A percentile compares a stretch with the other conserved stretches of the same genome.
Evolutionary conservation across 2,888 invertebrate genomes (phyloP).

Genomic region (Schizaphis graminum): DNA sequence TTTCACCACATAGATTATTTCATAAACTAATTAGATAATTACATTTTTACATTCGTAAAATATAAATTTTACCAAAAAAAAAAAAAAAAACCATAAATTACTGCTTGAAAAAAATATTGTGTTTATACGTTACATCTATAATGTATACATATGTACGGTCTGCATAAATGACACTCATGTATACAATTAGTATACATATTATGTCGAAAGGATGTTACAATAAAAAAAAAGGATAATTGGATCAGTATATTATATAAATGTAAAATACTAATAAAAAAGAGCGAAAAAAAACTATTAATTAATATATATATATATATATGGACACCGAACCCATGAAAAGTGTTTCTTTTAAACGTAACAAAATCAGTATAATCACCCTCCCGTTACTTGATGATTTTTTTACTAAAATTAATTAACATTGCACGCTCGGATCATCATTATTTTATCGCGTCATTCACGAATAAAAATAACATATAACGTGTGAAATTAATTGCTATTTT

Average conservation of each 20-base stretch:
- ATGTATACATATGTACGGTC: background rate
- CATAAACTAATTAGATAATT: conserved; percentile 40
- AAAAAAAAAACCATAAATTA: background rate
- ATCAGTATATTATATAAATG: conserved; percentile 26
- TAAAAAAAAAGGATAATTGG: conserved; percentile 59
- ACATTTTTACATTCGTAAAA: background rate
- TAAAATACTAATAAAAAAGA: conserved; percentile 37
- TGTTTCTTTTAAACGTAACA: conserved; percentile 43
- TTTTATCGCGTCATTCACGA: background rate
- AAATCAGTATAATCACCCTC: background rate
- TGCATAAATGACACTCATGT: background rate
- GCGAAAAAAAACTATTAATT: conserved; percentile 6
- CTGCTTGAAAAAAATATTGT: conserved; percentile 10
- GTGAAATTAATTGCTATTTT: conserved; percentile 19
- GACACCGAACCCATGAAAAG: background rate
- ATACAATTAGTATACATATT: background rate
- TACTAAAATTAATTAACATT: conserved; percentile 17
- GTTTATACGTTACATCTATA: background rate
- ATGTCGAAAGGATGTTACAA: conserved; percentile 41
- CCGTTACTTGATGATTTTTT: background rate
- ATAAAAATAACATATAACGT: background rate
- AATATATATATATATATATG: background rate
- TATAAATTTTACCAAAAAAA: background rate
- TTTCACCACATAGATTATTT: conserved; percentile 7
- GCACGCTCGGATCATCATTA: background rate